These are phyloP conservation scores for Solenopsis fugax DNA, from an alignment of 1,140 invertebrate genomes.

Conservation along the genomic window DNA sequence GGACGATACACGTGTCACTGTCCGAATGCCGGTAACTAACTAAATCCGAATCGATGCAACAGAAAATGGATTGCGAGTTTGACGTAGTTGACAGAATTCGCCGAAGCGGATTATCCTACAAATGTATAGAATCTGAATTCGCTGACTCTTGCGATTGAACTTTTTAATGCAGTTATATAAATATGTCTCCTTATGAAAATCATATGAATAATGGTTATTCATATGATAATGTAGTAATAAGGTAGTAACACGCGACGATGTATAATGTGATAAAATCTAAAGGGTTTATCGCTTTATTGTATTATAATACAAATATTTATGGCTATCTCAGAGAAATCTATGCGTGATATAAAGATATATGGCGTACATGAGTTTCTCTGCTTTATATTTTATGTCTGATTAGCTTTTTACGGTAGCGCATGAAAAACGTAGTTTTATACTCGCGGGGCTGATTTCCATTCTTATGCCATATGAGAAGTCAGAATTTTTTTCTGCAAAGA, in stretches of 20 bases:
- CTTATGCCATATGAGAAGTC: slow-evolving; percentile 41
- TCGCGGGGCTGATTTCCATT: slow-evolving; percentile 1
- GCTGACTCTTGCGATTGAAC: slow-evolving; percentile 38
- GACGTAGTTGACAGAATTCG: slow-evolving; percentile 58
- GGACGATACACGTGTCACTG: slow-evolving; percentile 60
- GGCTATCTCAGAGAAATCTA: background rate
- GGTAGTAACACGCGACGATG: background rate
- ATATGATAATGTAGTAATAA: background rate
- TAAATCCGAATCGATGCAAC: slow-evolving; percentile 65
- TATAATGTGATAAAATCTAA: slow-evolving; percentile 1
- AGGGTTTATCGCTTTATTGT: background rate
- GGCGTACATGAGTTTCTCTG: slow-evolving; percentile 27
- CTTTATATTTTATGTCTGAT: slow-evolving; percentile 39
- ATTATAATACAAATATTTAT: background rate
- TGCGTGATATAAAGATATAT: slow-evolving; percentile 6
- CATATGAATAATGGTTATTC: background rate
- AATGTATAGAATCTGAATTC: slow-evolving; percentile 32
- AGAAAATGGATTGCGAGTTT: slow-evolving; percentile 61
- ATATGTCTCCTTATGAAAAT: slow-evolving; percentile 13
- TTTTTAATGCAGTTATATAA: slow-evolving; percentile 33
- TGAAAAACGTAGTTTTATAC: slow-evolving; percentile 22
- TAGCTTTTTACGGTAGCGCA: slow-evolving; percentile 34
- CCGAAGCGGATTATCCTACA: slow-evolving; percentile 60
- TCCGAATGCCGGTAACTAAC: slow-evolving; percentile 60
- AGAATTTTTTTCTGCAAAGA: slow-evolving; percentile 35